These are phyloP conservation scores for Diplodus sargus DNA, from an alignment of 2,797 vertebrate genomes.

Conservation along the genomic window DNA sequence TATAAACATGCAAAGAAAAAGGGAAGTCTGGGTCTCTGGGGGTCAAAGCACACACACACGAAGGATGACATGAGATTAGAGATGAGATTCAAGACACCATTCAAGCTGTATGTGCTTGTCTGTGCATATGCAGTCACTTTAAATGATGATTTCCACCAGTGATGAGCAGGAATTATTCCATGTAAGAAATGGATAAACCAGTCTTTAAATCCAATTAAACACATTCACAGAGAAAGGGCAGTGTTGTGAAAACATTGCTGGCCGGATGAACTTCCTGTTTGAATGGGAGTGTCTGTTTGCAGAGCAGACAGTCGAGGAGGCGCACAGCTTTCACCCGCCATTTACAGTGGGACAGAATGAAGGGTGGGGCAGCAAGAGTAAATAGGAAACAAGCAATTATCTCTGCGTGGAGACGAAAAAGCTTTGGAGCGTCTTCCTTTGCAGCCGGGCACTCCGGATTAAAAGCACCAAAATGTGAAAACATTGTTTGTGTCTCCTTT, in stretches of 20 bases:
- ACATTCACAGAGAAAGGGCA: neutral
- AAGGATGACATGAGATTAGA: neutral
- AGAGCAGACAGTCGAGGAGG: constrained; percentile 15
- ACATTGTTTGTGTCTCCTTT: neutral
- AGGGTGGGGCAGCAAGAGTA: constrained; percentile 40
- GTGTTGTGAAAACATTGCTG: constrained; percentile 23
- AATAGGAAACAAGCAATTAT: constrained; percentile 59
- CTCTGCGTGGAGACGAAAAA: constrained; percentile 29
- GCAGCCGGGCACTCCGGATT: neutral
- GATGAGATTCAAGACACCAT: neutral
- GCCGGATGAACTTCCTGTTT: constrained; percentile 55
- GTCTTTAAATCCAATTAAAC: neutral
- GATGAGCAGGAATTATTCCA: neutral
- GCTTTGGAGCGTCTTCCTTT: constrained; percentile 1
- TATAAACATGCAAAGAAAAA: constrained; percentile 41
- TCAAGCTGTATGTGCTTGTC: neutral
- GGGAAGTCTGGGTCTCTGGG: constrained; percentile 34
- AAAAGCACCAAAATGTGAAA: neutral
- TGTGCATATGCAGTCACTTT: neutral
- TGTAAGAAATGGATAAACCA: neutral
- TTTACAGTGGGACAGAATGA: constrained; percentile 10
- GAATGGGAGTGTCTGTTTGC: constrained; percentile 23
- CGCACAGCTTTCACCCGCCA: constrained; percentile 16
- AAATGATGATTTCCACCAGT: neutral
- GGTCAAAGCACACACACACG: neutral